phyloP scores from a whole-genome alignment of 2,888 invertebrate species.

The Drosophila affinis region DNA sequence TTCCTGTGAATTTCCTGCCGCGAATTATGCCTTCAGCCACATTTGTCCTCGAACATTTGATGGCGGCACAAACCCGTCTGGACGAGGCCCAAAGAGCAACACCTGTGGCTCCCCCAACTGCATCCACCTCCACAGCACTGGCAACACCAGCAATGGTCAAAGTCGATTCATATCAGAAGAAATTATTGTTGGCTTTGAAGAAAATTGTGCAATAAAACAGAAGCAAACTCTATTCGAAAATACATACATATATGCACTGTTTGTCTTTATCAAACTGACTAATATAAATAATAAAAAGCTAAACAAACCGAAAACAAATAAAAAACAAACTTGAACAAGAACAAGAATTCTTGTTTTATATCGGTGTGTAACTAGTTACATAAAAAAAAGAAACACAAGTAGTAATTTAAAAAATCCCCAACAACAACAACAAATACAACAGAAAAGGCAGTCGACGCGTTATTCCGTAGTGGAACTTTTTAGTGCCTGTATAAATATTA shows the following conservation, averaged over 20 bases:
- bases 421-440: slow-evolving; percentile 2
- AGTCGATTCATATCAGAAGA: slow-evolving; percentile 59
- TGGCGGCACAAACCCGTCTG: slow-evolving; percentile 76
- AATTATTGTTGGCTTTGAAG: slow-evolving; percentile 67
- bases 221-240: slow-evolving; percentile 13
- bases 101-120: slow-evolving; percentile 16
- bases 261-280: slow-evolving; percentile 17
- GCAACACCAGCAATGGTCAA: slow-evolving; percentile 24
- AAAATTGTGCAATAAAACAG: slow-evolving; percentile 72
- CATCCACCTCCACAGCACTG: slow-evolving; percentile 19
- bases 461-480: slow-evolving; percentile 31
- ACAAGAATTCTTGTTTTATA: slow-evolving; percentile 44
- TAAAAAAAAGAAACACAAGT: slow-evolving; percentile 31
- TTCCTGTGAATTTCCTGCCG: neutral
- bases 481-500: slow-evolving; percentile 2
- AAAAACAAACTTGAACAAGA: slow-evolving; percentile 38
- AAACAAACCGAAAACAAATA: slow-evolving; percentile 32
- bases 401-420: neutral
- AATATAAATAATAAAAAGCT: slow-evolving; percentile 28
- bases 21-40: slow-evolving; percentile 82
- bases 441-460: slow-evolving; percentile 33
- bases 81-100: slow-evolving; percentile 55
- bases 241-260: slow-evolving; percentile 11
- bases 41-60: slow-evolving; percentile 82
- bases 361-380: slow-evolving; percentile 50